Conservation (phyloP, 2,888 invertebrate genomes). For the Alitta virens region DNA sequence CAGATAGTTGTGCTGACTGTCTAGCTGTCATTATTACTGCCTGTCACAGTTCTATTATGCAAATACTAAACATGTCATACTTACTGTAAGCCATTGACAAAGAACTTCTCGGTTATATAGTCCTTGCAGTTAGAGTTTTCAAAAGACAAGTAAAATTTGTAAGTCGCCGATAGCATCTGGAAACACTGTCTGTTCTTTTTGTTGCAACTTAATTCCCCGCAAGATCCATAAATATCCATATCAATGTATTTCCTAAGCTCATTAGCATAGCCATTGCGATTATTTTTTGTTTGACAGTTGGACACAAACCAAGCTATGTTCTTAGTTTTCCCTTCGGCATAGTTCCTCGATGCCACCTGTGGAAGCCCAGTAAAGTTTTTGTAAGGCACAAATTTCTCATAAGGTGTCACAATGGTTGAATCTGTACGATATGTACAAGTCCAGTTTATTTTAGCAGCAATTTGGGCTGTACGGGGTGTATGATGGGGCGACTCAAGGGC, state of each 20-base stretch:
- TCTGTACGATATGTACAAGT: constrained; percentile 93
- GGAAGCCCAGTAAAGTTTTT: constrained; percentile 12
- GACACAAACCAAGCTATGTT: constrained; percentile 97
- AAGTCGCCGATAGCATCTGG: constrained; percentile 11
- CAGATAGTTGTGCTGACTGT: too few species aligned
- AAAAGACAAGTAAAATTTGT: constrained; percentile 31
- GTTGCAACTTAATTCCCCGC: constrained; percentile 76
- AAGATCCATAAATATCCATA: constrained; percentile 52
- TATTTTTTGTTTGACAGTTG: constrained; percentile 91
- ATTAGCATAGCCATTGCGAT: constrained; percentile 81
- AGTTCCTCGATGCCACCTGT: constrained; percentile 32
- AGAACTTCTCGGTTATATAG: constrained; percentile 33
- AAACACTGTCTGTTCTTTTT: constrained; percentile 66
- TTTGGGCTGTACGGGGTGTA: constrained; percentile 64
- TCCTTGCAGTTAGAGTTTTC: constrained; percentile 32
- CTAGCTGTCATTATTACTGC: too few species aligned
- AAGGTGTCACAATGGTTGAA: constrained; percentile 93
- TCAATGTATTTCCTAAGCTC: constrained; percentile 80
- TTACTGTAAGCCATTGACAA: constrained; percentile 24
- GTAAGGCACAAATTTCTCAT: constrained; percentile 60
- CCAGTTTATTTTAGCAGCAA: constrained; percentile 72
- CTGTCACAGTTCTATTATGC: too few species aligned
- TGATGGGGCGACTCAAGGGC: constrained; percentile 95
- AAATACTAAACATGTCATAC: too few species aligned
- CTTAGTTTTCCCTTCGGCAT: constrained; percentile 81